Evolutionary conservation across 2,797 vertebrate genomes (phyloP), one percentile per base, ranked within the genome.

Genomic region (Menidia menidia): DNA sequence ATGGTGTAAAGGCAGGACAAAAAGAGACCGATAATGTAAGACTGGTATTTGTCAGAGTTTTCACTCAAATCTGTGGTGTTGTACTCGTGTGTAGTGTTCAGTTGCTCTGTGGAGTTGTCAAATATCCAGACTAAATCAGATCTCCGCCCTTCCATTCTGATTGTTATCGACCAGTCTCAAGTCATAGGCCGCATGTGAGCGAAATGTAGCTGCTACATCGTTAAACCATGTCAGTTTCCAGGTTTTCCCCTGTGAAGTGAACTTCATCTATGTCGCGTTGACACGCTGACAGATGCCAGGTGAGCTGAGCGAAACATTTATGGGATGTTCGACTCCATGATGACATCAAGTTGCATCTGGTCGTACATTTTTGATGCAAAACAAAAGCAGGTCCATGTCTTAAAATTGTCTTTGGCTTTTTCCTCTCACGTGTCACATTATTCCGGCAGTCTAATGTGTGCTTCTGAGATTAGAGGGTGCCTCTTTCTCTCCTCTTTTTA

Each of bases 1-100:
- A 98, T 92, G 19, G 97, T 98, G 82, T 99, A 99, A 16, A 99
- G 90, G 51, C 97, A 98, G 0, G 97, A 99, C 44, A 99, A 93
- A 88, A 97, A 97, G 59, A 99, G 96, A 31, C 96, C 94, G 0
- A 98, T 92, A 12, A 94, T 80, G 0, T 98, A 98, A 33, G 95
- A 96, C 16, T 95, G 95, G 73, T 95, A 94, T 48, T 93, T 91
- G 71, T 94, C 92, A 50, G 55, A 71, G 64, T 44, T 86, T 73
- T 91, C 91, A 7, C 42, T 86, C 67, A 84, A 59, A 75, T 86
- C 79, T 0, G 91, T 93, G 1, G 91, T 58, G 43, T 95, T 96
- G 82, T 93, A 92, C 42, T 83, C 73, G 39, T 88, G 83, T 0
- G 96, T 95, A 65, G 85, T 78, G 33, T 94, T 96, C 62, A 93